A percentile compares a stretch with the other conserved stretches of the same genome.
phyloP scores from a whole-genome alignment of 1,140 invertebrate genomes.

The Bombyx mori region DNA sequence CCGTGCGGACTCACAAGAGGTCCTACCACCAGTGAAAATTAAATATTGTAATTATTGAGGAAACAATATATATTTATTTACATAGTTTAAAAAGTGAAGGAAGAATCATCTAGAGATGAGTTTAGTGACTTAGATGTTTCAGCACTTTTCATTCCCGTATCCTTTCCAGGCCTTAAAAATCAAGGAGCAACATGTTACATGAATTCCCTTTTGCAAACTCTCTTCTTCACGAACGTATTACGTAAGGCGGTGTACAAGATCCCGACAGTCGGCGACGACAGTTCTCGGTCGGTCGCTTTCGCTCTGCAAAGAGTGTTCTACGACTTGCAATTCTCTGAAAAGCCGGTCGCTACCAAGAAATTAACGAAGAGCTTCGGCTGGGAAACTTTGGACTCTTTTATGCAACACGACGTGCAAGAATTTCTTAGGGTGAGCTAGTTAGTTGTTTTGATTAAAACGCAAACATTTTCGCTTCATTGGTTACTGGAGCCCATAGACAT shows the following conservation, averaged over 20 bases:
- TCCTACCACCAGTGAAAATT: too few species aligned
- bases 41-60: too few species aligned
- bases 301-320: conserved; percentile 98
- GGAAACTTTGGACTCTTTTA: conserved; percentile 99
- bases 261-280: conserved; percentile 98
- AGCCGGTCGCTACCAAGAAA: conserved; percentile 99
- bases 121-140: too few species aligned
- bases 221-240: conserved; percentile 97
- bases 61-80: too few species aligned
- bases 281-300: conserved; percentile 84
- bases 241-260: conserved; percentile 97
- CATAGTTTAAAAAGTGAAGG: too few species aligned
- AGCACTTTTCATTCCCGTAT: too few species aligned
- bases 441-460: background rate
- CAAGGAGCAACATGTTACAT: conserved; percentile 99
- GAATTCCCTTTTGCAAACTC: conserved; percentile 98
- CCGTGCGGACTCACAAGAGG: too few species aligned
- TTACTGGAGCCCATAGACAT: too few species aligned
- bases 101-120: too few species aligned
- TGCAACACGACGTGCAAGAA: conserved; percentile 96
- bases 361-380: conserved; percentile 99
- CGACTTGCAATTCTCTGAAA: conserved; percentile 98
- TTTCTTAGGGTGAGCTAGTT: conserved; percentile 47
- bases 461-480: too few species aligned
- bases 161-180: conserved; percentile 88